These are phyloP conservation scores for Sebastolobus altivelis DNA, from an alignment of 2,797 vertebrate species.

Conservation along the genomic window DNA sequence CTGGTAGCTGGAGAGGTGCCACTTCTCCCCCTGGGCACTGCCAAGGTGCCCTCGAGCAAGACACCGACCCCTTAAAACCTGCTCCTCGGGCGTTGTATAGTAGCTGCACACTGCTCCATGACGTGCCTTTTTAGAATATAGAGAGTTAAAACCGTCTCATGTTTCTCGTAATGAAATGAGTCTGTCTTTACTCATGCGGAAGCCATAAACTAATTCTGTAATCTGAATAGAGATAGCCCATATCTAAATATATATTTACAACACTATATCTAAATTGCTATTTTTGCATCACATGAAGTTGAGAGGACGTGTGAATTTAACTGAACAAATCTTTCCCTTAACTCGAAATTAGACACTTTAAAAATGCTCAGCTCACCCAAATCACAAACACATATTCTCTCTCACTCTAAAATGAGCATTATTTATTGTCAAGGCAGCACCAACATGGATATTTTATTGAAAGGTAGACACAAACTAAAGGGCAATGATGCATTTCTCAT, in stretches of 20 bases:
- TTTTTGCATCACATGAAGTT: background rate
- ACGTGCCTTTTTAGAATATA: conserved; percentile 3
- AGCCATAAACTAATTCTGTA: conserved; percentile 14
- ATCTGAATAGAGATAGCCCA: background rate
- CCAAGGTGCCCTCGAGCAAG: accelerated
- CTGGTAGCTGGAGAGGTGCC: no score
- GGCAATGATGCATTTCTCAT: conserved; percentile 9
- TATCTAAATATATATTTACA: background rate
- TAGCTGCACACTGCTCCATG: no score
- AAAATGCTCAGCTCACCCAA: background rate
- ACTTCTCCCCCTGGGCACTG: no score
- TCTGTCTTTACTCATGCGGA: conserved; percentile 8
- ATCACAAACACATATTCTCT: background rate
- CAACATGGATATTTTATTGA: conserved; percentile 46
- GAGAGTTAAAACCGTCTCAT: background rate
- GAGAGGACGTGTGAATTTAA: background rate
- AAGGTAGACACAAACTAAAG: conserved; percentile 27
- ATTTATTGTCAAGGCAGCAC: conserved; percentile 50
- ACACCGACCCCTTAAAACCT: no score
- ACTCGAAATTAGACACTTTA: background rate
- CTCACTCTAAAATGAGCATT: background rate
- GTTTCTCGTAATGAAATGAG: conserved; percentile 3
- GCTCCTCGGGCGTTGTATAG: no score
- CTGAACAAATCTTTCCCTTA: background rate
- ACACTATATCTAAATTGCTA: background rate